Conservation (phyloP, 2,797 vertebrate species). For the Emys orbicularis region DNA sequence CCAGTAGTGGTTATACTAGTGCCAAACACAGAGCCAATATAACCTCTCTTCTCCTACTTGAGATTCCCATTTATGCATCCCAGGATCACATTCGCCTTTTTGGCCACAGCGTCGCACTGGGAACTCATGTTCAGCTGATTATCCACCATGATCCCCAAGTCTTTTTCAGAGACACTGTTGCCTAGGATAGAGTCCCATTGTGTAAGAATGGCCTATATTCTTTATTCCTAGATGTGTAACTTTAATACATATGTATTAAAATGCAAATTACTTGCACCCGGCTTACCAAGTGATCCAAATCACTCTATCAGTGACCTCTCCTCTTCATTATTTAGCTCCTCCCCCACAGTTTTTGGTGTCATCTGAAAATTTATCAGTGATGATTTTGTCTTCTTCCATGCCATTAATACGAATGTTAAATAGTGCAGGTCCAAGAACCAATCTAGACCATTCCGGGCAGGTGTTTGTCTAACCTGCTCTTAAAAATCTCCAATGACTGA, state of each 20-base stretch:
- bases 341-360: too few species aligned
- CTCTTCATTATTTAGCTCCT: too few species aligned
- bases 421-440: background rate
- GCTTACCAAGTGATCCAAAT: background rate
- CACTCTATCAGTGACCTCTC: too few species aligned
- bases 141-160: background rate
- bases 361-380: too few species aligned
- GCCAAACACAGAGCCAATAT: background rate
- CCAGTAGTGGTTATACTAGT: background rate
- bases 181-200: background rate
- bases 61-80: background rate
- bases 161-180: background rate
- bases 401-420: background rate
- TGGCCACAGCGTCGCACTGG: background rate
- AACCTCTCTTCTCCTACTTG: background rate
- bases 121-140: background rate
- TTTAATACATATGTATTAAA: background rate
- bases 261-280: background rate
- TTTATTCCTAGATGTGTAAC: background rate
- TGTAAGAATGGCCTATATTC: background rate
- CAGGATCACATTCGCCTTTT: background rate
- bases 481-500: too few species aligned
- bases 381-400: background rate
- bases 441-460: too few species aligned
- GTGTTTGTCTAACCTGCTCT: too few species aligned